Percentiles rank a stretch among this genome's conserved stretches.
Conservation (phyloP, 1,140 invertebrate species). For the Ericerus pela region DNA sequence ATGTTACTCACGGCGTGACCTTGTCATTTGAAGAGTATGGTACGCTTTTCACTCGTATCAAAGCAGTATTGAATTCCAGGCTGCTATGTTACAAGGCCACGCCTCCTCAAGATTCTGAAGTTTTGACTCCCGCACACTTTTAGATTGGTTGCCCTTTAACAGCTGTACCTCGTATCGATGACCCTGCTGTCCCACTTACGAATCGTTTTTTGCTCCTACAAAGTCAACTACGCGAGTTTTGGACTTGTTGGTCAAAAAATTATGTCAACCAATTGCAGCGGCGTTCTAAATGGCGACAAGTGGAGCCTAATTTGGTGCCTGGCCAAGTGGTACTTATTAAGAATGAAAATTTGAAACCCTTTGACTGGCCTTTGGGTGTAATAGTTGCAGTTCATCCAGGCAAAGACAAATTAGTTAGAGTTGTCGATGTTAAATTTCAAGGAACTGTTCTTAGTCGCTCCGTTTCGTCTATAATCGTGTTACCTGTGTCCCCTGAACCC, state of each 20-base stretch:
- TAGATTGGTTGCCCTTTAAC: conserved; percentile 19
- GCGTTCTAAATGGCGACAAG: conserved; percentile 22
- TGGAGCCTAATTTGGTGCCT: conserved; percentile 10
- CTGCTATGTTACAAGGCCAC: conserved; percentile 23
- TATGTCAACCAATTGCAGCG: too few relatives aligned
- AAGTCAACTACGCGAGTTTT: conserved; percentile 21
- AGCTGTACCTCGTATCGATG: conserved; percentile 3
- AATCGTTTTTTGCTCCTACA: conserved; percentile 19
- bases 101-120: too few relatives aligned
- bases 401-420: conserved; percentile 21
- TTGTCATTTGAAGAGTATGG: conserved; percentile 27
- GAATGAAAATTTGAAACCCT: too few relatives aligned
- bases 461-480: too few relatives aligned
- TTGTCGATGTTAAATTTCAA: background rate
- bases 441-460: too few relatives aligned
- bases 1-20: conserved; percentile 14
- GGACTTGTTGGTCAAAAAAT: conserved; percentile 24
- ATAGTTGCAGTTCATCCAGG: conserved; percentile 22
- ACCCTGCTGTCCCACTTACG: conserved; percentile 17
- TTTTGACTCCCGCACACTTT: conserved; percentile 27
- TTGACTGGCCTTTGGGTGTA: conserved; percentile 24
- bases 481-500: too few relatives aligned
- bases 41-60: conserved; percentile 24
- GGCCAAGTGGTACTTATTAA: conserved; percentile 21
- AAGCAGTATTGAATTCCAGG: conserved; percentile 27